Base-by-base conservation (phyloP, 2,888 invertebrate species). In the Rhyacophila evoluta region DNA sequence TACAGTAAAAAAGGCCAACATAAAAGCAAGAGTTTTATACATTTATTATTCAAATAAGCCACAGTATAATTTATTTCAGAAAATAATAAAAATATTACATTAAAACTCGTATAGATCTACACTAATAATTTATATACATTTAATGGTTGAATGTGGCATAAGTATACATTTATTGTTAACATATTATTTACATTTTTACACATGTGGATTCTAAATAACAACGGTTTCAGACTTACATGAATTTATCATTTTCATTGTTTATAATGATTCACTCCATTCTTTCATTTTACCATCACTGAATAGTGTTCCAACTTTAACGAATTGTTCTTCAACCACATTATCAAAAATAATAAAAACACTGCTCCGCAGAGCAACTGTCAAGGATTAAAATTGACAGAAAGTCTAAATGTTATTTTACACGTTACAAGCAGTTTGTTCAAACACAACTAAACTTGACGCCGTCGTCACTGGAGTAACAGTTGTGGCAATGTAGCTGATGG, bases 401-500 rank as follows among this genome's bases (percentile, higher is more conserved):
- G n/a, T n/a, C n/a, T n/a, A n/a, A n/a, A n/a, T n/a, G n/a, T n/a
- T n/a, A n/a, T n/a, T n/a, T n/a, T n/a, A n/a, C n/a, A n/a, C n/a
- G n/a, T n/a, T n/a, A n/a, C n/a, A n/a, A n/a, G n/a, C n/a, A n/a
- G n/a, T n/a, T 55, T 55, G 10, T 84, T 89, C 90, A 95, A 82
- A 95, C 95, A 86, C 94, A 93, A 88, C 95, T 95, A 89, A 95
- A 95, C 88, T 95, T 95, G 84, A 94, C 91, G 84, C 98, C 97
- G 90, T 98, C 97, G 88, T 98, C 97, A 86, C 96, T 97, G 85
- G 97, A 97, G 91, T 98, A 98, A 91, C 98, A 99, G 90, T 97
- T 96, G 88, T 96, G 96, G 91, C 98, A 99, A 91, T 98, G 98
- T 84, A 99, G 92, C 86, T 96, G 95, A 85, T 94, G 92, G 87